Conservation (phyloP, 1,140 invertebrate species). For the Drosophila punjabiensis region DNA sequence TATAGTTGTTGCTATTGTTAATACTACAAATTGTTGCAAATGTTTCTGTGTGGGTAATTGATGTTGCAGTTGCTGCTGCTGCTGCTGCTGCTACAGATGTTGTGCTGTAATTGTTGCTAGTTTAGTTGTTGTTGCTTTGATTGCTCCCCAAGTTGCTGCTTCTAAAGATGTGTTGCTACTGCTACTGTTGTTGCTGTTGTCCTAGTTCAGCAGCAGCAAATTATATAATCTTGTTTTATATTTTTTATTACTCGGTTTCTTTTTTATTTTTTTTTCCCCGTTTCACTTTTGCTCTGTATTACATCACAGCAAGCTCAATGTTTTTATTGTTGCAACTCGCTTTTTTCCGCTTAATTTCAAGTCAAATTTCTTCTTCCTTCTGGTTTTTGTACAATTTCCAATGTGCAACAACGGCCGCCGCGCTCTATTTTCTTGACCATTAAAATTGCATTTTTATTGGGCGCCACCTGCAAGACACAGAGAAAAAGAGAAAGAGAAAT, state of each 20-base stretch:
- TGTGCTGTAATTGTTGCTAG: constrained; percentile 3
- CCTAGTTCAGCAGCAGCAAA: constrained; percentile 70
- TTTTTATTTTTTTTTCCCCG: constrained; percentile 32
- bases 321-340: constrained; percentile 17
- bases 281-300: constrained; percentile 76
- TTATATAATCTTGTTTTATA: constrained; percentile 69
- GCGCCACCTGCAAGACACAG: constrained; percentile 30
- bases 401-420: constrained; percentile 58
- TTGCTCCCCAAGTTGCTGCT: constrained; percentile 2
- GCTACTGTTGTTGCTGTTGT: constrained; percentile 47
- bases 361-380: constrained; percentile 63
- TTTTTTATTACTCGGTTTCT: constrained; percentile 42
- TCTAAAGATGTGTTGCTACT: constrained; percentile 21
- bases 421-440: constrained; percentile 75
- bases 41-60: neutral
- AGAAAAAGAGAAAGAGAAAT: constrained; percentile 16
- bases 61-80: neutral
- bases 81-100: constrained; percentile 2
- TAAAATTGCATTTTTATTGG: constrained; percentile 76
- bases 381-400: constrained; percentile 64
- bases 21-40: constrained; percentile 35
- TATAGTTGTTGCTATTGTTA: constrained; percentile 10
- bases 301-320: constrained; percentile 59
- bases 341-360: constrained; percentile 61
- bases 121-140: constrained; percentile 12